Conservation (phyloP, 2,888 invertebrate genomes). For the Drosophila trichaetosa region DNA sequence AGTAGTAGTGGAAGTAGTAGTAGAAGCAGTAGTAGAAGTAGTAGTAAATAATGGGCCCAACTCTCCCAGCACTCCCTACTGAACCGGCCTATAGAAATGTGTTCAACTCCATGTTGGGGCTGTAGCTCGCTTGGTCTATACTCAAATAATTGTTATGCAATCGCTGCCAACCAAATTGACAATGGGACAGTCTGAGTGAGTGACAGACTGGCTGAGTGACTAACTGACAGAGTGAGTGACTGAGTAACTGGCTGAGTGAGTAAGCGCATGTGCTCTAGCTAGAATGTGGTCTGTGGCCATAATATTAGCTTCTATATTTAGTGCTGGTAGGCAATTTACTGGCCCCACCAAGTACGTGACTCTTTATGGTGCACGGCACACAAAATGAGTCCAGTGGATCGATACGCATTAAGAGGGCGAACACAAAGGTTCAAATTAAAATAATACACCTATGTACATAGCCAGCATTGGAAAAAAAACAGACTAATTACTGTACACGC, state of each 20-base stretch:
- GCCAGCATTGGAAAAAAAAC: neutral
- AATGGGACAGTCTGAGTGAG: constrained; percentile 11
- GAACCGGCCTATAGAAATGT: neutral
- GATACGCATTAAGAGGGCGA: constrained; percentile 51
- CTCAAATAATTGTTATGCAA: constrained; percentile 61
- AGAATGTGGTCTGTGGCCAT: constrained; percentile 24
- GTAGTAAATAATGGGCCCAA: neutral
- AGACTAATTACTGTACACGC: neutral
- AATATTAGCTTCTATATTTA: constrained; percentile 52
- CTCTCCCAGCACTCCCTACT: neutral
- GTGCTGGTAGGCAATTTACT: constrained; percentile 39
- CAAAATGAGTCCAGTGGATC: constrained; percentile 49
- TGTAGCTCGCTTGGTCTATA: neutral
- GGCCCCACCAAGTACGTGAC: constrained; percentile 47
- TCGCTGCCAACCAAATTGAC: constrained; percentile 22
- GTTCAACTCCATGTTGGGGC: neutral
- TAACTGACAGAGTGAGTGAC: constrained; percentile 6
- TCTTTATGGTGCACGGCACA: constrained; percentile 41
- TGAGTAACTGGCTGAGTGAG: constrained; percentile 5
- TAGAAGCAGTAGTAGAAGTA: neutral
- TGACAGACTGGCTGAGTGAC: constrained; percentile 7
- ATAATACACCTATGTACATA: constrained; percentile 6
- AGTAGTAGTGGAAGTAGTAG: too few relatives aligned
- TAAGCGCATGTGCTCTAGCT: constrained; percentile 43
- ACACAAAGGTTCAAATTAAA: constrained; percentile 33